These are phyloP conservation scores for Scyliorhinus canicula DNA, from an alignment of 2,797 vertebrate species.

Conservation along the genomic window DNA sequence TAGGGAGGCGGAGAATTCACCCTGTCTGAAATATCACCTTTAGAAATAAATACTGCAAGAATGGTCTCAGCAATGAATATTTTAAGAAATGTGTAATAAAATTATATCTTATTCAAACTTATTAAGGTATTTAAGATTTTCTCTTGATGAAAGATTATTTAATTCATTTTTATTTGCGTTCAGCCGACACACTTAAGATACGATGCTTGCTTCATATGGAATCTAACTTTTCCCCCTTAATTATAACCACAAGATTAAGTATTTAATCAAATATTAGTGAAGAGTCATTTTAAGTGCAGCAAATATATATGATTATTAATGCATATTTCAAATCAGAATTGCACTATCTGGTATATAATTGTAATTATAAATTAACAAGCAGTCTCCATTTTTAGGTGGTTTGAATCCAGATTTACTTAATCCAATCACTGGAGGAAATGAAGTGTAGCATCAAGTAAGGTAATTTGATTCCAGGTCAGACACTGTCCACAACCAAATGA, in stretches of 20 bases:
- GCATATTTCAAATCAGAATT: constrained; percentile 31
- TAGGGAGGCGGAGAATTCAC: too few relatives aligned
- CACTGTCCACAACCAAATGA: neutral
- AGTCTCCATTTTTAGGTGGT: constrained; percentile 29
- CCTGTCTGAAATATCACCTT: neutral
- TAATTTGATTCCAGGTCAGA: constrained; percentile 22
- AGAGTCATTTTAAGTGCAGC: constrained; percentile 13
- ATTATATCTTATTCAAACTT: constrained; percentile 27
- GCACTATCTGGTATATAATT: constrained; percentile 28
- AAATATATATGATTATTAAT: constrained; percentile 35
- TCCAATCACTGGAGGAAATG: constrained; percentile 24
- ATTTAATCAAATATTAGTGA: constrained; percentile 34
- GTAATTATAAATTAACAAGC: constrained; percentile 36
- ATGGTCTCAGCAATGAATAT: constrained; percentile 26
- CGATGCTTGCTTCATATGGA: constrained; percentile 6
- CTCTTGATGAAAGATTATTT: constrained; percentile 24
- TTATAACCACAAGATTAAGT: constrained; percentile 19
- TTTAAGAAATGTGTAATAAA: constrained; percentile 18
- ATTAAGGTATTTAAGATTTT: neutral
- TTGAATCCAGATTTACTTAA: constrained; percentile 27
- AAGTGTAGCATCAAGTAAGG: neutral
- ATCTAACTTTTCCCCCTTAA: constrained; percentile 8
- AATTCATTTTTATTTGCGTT: constrained; percentile 25
- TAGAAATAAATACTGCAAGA: neutral
- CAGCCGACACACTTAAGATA: neutral